Conservation (phyloP, 2,113 vertebrate species). For the Burhinus oedicnemus region DNA sequence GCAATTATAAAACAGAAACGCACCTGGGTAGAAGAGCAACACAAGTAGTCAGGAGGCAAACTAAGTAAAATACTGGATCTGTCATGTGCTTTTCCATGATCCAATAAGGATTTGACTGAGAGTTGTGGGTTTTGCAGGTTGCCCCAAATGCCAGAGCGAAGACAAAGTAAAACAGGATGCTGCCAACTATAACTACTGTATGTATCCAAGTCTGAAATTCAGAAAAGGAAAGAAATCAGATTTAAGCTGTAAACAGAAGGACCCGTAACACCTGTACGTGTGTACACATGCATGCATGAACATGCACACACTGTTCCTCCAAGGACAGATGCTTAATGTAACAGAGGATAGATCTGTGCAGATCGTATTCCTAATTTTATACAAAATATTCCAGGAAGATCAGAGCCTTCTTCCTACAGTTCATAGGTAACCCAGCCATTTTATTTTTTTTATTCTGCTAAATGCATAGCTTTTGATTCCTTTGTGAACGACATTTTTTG, state of each 20-base stretch:
- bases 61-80: constrained; percentile 84
- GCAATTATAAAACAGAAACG: not conserved
- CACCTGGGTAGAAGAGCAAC: constrained; percentile 90
- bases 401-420: not conserved
- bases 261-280: not conserved
- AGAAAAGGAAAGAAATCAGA: not conserved
- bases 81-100: constrained; percentile 82
- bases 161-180: constrained; percentile 80
- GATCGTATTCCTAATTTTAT: not conserved
- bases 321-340: not conserved
- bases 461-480: not conserved
- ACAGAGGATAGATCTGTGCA: not conserved
- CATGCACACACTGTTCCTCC: not conserved
- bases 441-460: not conserved
- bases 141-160: constrained; percentile 82
- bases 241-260: not conserved
- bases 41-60: constrained; percentile 81
- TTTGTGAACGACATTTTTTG: not conserved
- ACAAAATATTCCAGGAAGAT: not conserved
- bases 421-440: not conserved
- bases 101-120: constrained; percentile 83
- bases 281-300: not conserved
- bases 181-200: constrained; percentile 71
- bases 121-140: constrained; percentile 81
- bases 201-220: constrained; percentile 89